A percentile compares a stretch with the other conserved stretches of the same genome.
These are phyloP conservation scores for Aphaenogaster ashmeadi DNA, from an alignment of 1,140 invertebrate species.

Conservation along the genomic window DNA sequence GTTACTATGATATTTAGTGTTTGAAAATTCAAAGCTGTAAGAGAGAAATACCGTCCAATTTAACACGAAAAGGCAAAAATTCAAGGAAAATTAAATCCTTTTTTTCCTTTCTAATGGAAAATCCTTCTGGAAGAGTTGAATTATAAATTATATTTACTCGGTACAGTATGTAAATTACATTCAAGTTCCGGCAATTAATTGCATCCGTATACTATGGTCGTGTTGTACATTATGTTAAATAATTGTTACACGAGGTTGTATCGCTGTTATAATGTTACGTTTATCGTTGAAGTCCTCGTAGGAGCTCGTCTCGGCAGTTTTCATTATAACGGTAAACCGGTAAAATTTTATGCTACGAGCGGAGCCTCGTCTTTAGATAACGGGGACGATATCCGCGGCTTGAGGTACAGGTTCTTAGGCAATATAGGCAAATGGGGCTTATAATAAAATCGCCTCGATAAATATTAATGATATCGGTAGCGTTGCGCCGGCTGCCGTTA, in stretches of 20 bases:
- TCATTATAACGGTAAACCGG: constrained; percentile 48
- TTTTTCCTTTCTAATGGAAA: background rate
- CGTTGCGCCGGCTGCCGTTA: constrained; percentile 36
- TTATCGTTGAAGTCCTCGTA: constrained; percentile 36
- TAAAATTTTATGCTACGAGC: constrained; percentile 53
- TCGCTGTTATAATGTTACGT: constrained; percentile 21
- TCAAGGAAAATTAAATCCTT: background rate
- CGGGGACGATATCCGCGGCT: constrained; percentile 38
- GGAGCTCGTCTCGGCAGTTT: constrained; percentile 23
- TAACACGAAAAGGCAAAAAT: background rate
- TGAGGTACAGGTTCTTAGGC: constrained; percentile 27
- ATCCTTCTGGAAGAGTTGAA: background rate
- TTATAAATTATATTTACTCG: background rate
- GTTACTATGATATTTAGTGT: background rate
- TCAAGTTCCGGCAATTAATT: constrained; percentile 4
- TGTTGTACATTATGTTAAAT: constrained; percentile 22
- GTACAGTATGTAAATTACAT: background rate
- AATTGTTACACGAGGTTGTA: constrained; percentile 8
- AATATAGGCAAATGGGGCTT: constrained; percentile 45
- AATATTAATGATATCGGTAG: constrained; percentile 59
- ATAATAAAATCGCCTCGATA: constrained; percentile 64
- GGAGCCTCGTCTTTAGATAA: constrained; percentile 18
- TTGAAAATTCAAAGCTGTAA: background rate
- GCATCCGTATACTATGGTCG: background rate
- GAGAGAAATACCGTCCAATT: background rate